phyloP scores from a whole-genome alignment of 2,888 invertebrate species.

The Cactoblastis cactorum region DNA sequence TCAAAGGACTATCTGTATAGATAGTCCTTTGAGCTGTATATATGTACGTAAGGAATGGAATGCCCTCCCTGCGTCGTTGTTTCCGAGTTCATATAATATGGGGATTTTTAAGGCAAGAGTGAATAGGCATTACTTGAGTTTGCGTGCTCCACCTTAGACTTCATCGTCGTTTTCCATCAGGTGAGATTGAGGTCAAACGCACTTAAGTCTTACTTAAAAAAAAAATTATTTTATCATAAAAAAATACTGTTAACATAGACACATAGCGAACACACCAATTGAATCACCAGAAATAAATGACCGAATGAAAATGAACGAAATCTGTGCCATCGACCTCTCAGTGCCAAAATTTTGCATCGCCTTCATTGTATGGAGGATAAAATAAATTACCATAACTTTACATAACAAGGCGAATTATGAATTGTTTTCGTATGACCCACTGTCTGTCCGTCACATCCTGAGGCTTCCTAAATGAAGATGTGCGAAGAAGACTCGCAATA shows the following conservation, averaged over 20 bases:
- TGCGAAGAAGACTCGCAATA: not conserved
- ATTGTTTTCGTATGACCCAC: slow-evolving; percentile 1
- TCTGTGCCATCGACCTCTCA: slow-evolving; percentile 9
- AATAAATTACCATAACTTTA: slow-evolving; percentile 9
- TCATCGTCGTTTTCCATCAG: no score
- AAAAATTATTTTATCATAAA: no score
- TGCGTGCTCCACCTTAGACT: no score
- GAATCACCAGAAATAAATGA: slow-evolving; percentile 12
- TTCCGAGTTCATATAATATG: no score
- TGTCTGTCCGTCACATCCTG: not conserved
- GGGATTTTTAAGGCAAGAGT: no score
- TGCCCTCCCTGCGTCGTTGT: no score
- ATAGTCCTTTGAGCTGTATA: no score
- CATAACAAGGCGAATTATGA: slow-evolving; percentile 5
- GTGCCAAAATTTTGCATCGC: slow-evolving; percentile 3
- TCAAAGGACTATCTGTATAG: no score
- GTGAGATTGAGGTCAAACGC: no score
- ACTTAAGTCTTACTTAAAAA: no score
- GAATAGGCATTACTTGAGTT: no score
- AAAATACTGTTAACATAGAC: not conserved
- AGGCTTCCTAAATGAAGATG: not conserved
- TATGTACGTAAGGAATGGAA: no score
- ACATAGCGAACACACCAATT: slow-evolving; percentile 5
- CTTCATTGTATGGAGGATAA: not conserved
- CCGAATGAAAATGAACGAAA: slow-evolving; percentile 10